These are phyloP conservation scores for Drosophila putrida DNA, from an alignment of 2,888 invertebrate species.

Conservation along the genomic window DNA sequence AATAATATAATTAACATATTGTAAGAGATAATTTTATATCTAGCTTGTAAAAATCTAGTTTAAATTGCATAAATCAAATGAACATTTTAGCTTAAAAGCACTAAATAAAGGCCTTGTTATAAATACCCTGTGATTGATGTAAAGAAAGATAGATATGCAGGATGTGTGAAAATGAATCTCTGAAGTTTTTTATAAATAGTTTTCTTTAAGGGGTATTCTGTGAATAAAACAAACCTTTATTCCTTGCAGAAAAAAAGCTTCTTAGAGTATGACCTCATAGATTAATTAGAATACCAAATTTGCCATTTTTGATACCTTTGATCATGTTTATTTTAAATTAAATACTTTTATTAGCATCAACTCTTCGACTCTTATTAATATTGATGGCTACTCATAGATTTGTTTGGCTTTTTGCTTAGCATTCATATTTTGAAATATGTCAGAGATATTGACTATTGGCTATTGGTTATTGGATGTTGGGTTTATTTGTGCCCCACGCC, in stretches of 20 bases:
- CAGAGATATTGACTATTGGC: slow-evolving; percentile 19
- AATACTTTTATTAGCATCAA: slow-evolving; percentile 7
- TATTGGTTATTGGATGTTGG: slow-evolving; percentile 28
- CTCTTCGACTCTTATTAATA: neutral
- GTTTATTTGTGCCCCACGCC: slow-evolving; percentile 45
- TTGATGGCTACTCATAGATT: slow-evolving; percentile 6
- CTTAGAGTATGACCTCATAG: neutral
- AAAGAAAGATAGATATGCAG: no score
- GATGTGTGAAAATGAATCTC: no score
- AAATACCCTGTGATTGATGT: neutral
- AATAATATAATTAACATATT: slow-evolving; percentile 1
- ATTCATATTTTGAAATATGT: slow-evolving; percentile 12
- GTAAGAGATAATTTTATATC: neutral
- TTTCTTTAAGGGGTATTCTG: no score
- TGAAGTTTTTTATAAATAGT: no score
- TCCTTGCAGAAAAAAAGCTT: no score
- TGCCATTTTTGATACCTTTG: neutral
- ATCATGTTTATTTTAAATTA: neutral
- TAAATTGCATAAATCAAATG: neutral
- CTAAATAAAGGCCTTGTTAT: neutral
- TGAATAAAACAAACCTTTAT: no score
- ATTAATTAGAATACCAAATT: neutral
- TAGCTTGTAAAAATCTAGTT: neutral
- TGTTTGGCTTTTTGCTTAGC: slow-evolving; percentile 43
- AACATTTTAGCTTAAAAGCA: neutral